phyloP scores from a whole-genome alignment of 2,113 vertebrate genomes.

The Nansenia antarctica region DNA sequence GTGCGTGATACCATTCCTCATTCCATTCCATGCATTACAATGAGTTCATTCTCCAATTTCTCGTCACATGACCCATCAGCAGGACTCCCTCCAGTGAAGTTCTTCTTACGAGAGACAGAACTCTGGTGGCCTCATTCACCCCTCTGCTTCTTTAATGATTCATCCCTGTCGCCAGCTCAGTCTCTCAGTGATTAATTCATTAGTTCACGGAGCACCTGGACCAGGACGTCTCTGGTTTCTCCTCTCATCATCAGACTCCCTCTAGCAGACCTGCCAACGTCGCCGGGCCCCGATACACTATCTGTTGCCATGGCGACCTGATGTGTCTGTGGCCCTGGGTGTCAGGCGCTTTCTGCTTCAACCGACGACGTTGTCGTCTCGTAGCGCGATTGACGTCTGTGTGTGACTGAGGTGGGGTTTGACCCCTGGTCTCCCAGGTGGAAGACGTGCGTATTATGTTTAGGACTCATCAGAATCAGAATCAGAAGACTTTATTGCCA shows the following conservation, averaged over 20 bases:
- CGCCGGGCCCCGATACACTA: slow-evolving; percentile 23
- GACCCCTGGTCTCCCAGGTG: too few species aligned
- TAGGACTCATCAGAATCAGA: too few species aligned
- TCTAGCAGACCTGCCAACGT: slow-evolving; percentile 26
- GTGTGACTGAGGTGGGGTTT: too few species aligned
- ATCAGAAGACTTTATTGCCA: too few species aligned
- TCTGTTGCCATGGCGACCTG: slow-evolving; percentile 50
- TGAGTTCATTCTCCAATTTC: too few species aligned
- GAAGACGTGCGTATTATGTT: too few species aligned
- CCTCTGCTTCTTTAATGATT: slow-evolving; percentile 62
- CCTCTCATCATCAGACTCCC: slow-evolving; percentile 28
- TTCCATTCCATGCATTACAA: too few species aligned
- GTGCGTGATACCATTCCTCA: too few species aligned
- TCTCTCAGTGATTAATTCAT: slow-evolving; percentile 65
- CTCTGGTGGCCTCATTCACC: slow-evolving; percentile 20
- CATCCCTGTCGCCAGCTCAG: slow-evolving; percentile 55
- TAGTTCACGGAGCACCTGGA: slow-evolving; percentile 43
- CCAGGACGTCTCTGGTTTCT: slow-evolving; percentile 59
- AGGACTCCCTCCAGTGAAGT: not conserved
- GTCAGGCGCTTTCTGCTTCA: too few species aligned
- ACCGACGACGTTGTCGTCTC: too few species aligned
- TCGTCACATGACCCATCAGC: not conserved
- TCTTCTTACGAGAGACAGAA: slow-evolving; percentile 21
- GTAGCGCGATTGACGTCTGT: too few species aligned
- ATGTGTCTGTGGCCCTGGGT: not conserved